Conservation (phyloP, 1,140 invertebrate genomes). For the Hermatobates lingyangjiaoensis region DNA sequence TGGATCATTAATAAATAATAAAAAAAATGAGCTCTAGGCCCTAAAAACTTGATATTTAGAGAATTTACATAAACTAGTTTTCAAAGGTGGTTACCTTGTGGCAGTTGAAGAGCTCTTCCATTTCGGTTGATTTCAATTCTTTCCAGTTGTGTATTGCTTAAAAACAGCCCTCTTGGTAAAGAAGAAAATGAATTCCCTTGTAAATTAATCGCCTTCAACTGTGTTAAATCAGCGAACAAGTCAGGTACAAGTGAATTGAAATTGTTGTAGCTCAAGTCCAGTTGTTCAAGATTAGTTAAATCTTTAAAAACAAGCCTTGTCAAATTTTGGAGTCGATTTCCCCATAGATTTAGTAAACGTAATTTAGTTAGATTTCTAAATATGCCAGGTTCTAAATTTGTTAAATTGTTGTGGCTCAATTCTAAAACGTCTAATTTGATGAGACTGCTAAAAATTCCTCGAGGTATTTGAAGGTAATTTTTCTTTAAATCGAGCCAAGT, state of each 20-base stretch:
- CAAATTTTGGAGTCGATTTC: conserved; percentile 36
- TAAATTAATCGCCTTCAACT: conserved; percentile 35
- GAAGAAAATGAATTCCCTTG: conserved; percentile 35
- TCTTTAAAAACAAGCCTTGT: conserved; percentile 34
- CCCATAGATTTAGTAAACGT: conserved; percentile 36
- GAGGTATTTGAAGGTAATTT: conserved; percentile 27
- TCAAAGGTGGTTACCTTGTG: conserved; percentile 29
- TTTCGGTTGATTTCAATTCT: conserved; percentile 33
- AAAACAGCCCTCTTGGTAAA: conserved; percentile 35
- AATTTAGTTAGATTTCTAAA: conserved; percentile 36
- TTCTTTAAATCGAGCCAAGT: conserved; percentile 34
- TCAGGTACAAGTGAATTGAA: conserved; percentile 32
- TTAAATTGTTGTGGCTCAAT: conserved; percentile 36
- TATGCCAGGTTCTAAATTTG: conserved; percentile 30
- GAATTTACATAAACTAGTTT: too few relatives aligned
- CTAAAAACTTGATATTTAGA: too few relatives aligned
- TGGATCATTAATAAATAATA: too few relatives aligned
- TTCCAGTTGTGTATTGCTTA: conserved; percentile 29
- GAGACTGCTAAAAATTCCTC: conserved; percentile 21
- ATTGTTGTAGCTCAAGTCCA: conserved; percentile 40
- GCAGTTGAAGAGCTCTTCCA: conserved; percentile 28
- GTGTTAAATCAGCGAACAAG: conserved; percentile 34
- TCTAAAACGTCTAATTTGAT: conserved; percentile 35
- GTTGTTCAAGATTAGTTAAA: conserved; percentile 31
- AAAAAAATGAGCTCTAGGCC: too few relatives aligned